A percentile compares a stretch with the other conserved stretches of the same genome.
Conservation (phyloP, 2,888 invertebrate genomes). For the Boloria selene region DNA sequence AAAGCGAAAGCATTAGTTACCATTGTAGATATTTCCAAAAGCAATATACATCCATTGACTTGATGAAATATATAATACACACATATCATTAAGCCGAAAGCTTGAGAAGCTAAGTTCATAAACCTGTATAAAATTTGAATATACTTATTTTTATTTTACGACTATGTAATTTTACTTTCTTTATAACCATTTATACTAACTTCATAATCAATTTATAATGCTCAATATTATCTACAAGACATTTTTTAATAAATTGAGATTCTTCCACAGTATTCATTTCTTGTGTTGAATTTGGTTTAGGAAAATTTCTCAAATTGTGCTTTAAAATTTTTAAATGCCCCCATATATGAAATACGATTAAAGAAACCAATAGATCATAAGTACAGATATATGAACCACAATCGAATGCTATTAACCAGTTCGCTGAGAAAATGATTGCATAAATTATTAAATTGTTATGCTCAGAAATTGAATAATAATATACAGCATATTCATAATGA, state of each 20-base stretch:
- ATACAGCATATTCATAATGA: slow-evolving; percentile 13
- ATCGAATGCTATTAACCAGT: slow-evolving; percentile 8
- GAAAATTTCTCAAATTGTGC: slow-evolving; percentile 16
- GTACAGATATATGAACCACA: slow-evolving; percentile 1
- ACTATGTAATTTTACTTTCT: background rate
- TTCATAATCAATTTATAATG: slow-evolving; percentile 37
- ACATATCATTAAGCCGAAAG: slow-evolving; percentile 37
- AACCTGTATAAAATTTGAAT: slow-evolving; percentile 4
- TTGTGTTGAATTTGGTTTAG: background rate
- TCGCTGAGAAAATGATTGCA: background rate
- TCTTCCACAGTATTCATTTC: slow-evolving; percentile 22
- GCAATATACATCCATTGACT: slow-evolving; percentile 37
- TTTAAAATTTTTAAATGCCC: slow-evolving; percentile 24
- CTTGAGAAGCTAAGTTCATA: slow-evolving; percentile 20
- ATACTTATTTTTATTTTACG: background rate
- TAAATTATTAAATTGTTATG: slow-evolving; percentile 19
- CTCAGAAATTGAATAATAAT: slow-evolving; percentile 9
- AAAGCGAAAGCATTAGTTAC: slow-evolving; percentile 16
- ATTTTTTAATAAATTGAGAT: slow-evolving; percentile 16
- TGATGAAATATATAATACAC: slow-evolving; percentile 37
- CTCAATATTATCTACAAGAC: slow-evolving; percentile 33
- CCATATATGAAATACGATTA: slow-evolving; percentile 21
- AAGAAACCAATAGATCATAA: slow-evolving; percentile 12
- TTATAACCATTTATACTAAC: slow-evolving; percentile 23
- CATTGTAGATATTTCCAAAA: slow-evolving; percentile 37